A percentile compares a stretch with the other conserved stretches of the same genome.
These are phyloP conservation scores for Cossypha polioptera DNA, from an alignment of 2,797 vertebrate species.

Conservation along the genomic window DNA sequence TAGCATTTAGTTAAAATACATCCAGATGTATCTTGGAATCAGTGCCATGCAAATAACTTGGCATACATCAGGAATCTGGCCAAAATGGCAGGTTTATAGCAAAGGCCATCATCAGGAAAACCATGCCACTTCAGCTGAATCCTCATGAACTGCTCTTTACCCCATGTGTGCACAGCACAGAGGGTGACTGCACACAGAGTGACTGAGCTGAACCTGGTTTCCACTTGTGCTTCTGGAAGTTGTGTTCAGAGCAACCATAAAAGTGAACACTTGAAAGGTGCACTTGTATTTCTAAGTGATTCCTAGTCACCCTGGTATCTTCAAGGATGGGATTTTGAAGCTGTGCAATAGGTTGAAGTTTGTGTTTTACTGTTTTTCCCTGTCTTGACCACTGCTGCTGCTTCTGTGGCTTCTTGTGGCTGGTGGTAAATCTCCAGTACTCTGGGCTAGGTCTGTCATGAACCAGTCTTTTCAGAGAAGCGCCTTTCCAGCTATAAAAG, in stretches of 20 bases:
- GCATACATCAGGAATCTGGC: background rate
- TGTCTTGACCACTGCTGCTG: background rate
- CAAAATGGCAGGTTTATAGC: background rate
- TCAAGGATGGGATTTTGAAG: background rate
- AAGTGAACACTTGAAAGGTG: background rate
- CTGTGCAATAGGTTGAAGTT: background rate
- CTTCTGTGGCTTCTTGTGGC: background rate
- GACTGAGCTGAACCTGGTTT: rapidly evolving
- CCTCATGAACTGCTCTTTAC: background rate
- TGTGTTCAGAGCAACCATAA: background rate
- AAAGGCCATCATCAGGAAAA: background rate
- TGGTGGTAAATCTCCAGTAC: background rate
- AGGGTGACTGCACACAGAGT: too few species aligned
- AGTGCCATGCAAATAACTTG: background rate
- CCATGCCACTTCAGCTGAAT: background rate
- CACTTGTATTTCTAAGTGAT: background rate
- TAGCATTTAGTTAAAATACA: background rate
- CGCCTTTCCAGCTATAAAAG: background rate
- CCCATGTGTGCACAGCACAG: background rate
- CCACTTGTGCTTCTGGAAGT: rapidly evolving
- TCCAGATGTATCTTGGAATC: background rate
- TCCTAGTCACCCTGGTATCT: background rate
- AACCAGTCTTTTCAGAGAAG: background rate
- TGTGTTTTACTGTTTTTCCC: background rate
- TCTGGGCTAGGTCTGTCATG: background rate